phyloP scores from a whole-genome alignment of 2,113 vertebrate species.

The Gymnorhina tibicen region DNA sequence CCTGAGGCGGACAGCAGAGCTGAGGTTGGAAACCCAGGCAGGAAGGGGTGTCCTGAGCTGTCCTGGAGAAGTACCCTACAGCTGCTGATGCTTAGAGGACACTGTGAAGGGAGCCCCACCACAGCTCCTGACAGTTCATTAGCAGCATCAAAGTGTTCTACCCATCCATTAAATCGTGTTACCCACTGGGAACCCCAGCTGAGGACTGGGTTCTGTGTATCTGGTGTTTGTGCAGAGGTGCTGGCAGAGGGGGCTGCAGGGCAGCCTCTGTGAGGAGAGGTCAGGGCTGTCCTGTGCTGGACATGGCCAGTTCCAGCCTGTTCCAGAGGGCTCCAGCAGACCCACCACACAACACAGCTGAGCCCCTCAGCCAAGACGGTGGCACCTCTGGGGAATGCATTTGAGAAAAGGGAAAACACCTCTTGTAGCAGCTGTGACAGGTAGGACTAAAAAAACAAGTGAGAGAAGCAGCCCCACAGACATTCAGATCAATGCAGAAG shows the following conservation, averaged over 20 bases:
- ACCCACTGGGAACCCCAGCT: background rate
- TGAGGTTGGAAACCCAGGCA: background rate
- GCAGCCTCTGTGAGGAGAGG: background rate
- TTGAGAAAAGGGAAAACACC: background rate
- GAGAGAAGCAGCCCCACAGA: background rate
- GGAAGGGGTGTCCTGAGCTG: background rate
- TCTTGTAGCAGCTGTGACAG: background rate
- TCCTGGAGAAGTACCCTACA: background rate
- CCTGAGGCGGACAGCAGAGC: background rate
- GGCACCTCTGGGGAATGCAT: background rate
- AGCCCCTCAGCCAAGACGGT: background rate
- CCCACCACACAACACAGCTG: background rate
- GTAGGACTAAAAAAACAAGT: background rate
- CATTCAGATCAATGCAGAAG: background rate
- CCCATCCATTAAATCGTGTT: background rate
- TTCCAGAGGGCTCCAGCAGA: background rate
- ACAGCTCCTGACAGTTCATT: background rate
- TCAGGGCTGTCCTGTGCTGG: accelerated
- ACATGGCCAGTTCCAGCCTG: background rate
- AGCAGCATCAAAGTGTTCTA: background rate
- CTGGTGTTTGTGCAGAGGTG: background rate
- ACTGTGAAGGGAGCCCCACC: background rate
- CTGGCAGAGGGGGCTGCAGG: background rate
- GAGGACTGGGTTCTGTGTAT: background rate
- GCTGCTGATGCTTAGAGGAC: background rate